Evolutionary conservation across 2,888 invertebrate species (phyloP), one percentile per base, ranked within the genome.

Genomic region (Drosophila austrosaltans): DNA sequence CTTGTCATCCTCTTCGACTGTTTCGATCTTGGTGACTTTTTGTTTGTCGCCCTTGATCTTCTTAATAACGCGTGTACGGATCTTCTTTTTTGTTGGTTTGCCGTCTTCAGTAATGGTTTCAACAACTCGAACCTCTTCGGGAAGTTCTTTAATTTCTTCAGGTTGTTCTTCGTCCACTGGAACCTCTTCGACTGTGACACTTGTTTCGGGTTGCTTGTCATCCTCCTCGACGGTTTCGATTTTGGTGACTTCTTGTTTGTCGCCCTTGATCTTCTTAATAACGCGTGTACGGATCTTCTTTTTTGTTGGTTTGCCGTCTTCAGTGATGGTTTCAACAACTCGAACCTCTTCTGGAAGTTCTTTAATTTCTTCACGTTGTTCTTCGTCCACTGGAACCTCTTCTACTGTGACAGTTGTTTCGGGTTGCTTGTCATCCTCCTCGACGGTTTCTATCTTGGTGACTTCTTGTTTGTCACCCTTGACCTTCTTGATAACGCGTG

Each of bases 1-100:
- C 2, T 72, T 77, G 53, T 75, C 78, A 66, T 77, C 78, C 3
- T 77, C 75, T 25, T 77, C 77, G 20, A 77, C 67, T 8, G 78
- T 77, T 67, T 77, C 77, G 39, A 77, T 77, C 53, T 77, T 77
- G 20, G 77, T 77, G 16, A 77, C 78, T 32, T 77, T 78, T 61
- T 77, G 78, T n/a, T 71, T 77, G 63, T 77, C 78, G 12, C 77
- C 77, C 72, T 75, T 77, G 16, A 77, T 58, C 69, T 77, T 77
- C 53, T 77, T 77, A 44, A 77, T 75, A 5, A 77, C 69, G 2
- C 75, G 78, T 36, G 77, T 77, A 22, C 77, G 75, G 8, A 77
- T 77, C 63, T 69, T 77, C 65, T 75, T 77, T 60, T 75, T 77
- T 44, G 65, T 77, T 0, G 76, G 76, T 4, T 62, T 76, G 7